Evolutionary conservation across 2,797 vertebrate species (phyloP), one percentile per base, ranked within the genome.

Genomic region (Melanotaenia nigrans): DNA sequence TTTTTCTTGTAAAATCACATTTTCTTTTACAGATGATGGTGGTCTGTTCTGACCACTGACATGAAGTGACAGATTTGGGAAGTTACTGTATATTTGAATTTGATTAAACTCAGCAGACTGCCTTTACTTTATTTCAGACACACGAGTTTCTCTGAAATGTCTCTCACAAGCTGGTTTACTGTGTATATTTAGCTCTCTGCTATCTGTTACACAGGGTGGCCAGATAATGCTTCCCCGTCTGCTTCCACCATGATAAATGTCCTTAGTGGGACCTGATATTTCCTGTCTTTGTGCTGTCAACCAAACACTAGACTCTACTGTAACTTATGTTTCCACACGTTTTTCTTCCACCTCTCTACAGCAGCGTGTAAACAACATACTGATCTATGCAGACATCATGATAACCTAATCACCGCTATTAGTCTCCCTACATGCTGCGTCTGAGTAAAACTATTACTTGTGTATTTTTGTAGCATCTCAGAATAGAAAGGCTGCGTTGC

Each of bases 201-300:
- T 94, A 93, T 92, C 91, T 63, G 79, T 92, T 92, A 83, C 88
- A 89, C 79, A 68, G 67, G 32, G 70, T 38, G 77, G 73, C 14
- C 78, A 85, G 91, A 94, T 92, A 93, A 91, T 83, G 84, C 83
- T 89, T 90, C 80, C 89, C 86, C 45, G 89, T 91, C 58, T 82
- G 77, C 69, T 72, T 77, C 56, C 33, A 63, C 77, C 45, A 56
- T 65, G 71, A 78, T 64, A 73, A 64, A 22, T 67, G 72, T 24
- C 57, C 75, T 55, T 80, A 85, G 77, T 68, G 10, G 35, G 68
- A 83, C 71, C 65, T 2, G 51, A 64, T 49, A 42, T 61, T 69
- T 73, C 47, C 63, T 62, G 51, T 56, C 33, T 64, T 67, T 45
- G 18, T 66, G 47, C 66, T 25, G 68, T 74, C 73, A 82, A 65